Base-by-base conservation (phyloP, 1,140 invertebrate genomes). In the Drosophila bocqueti region DNA sequence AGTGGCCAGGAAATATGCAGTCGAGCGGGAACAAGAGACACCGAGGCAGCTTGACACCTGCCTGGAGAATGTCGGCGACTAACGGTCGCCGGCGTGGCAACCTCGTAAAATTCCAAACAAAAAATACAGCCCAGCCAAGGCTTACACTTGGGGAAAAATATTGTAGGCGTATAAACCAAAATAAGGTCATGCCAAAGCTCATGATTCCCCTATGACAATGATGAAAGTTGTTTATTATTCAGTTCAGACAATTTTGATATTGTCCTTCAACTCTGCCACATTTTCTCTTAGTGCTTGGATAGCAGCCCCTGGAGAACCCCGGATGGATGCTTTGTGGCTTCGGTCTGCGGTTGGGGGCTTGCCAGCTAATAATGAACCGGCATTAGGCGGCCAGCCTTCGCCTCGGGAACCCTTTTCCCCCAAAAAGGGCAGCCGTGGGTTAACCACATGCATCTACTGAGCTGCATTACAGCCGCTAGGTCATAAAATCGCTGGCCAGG, bases 41-140 rank as follows among this genome's bases (percentile, higher is more conserved):
- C 69, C 72, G 38, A 59, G 83, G 63, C 43, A 64, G 76, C 75
- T 76, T 86, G 79, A 80, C 83, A 86, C 83, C 79, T 79, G 76
- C 46, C 76, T 40, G 55, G 54, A 38, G 76, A 77, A 76, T 58
- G 74, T 62, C 74, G 60, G 58, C 52, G 66, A 71, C 59, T 64
- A 47, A 42, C 62, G 77, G 69, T 55, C 45, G 78, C 45, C 68
- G 68, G 64, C 64, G 60, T 73, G 78, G 47, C 77, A 74, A 55
- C 61, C 69, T 82, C 82, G 52, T 85, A 78, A 84, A 80, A 63
- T 66, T 66, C 38, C 40, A 43, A 49, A 13, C 26, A 29, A 52
- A 52, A 68, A 66, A 46, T 67, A 47, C 72, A 66, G 46, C 26
- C 38, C 34, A 13, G 29, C 26, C 1, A 40, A n/a, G 7, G 21